Evolutionary conservation across 2,797 vertebrate species (phyloP).

Genomic region (Tenualosa ilisha): DNA sequence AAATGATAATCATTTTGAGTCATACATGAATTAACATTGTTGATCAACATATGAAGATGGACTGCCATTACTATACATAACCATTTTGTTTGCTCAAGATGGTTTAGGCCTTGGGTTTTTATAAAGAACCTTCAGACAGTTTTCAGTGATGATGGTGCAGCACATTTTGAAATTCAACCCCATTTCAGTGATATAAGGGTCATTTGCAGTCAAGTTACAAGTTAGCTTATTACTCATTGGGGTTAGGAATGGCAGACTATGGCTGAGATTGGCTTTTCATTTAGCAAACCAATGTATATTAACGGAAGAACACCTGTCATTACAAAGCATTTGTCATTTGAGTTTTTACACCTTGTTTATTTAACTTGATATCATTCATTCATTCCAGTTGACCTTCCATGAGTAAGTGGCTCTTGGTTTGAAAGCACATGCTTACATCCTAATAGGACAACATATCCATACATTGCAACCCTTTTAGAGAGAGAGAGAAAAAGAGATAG

Average conservation of each 20-base stretch:
- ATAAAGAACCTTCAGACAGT: neutral
- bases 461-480: slow-evolving; percentile 18
- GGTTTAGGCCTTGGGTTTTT: neutral
- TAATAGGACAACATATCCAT: slow-evolving; percentile 6
- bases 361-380: neutral
- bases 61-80: neutral
- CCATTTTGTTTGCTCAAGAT: neutral
- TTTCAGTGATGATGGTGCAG: neutral
- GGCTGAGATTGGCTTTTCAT: too few species aligned
- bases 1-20: neutral
- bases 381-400: neutral
- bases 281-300: neutral
- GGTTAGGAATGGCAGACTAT: neutral
- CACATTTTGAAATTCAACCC: neutral
- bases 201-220: neutral
- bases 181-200: neutral
- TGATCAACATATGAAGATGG: neutral
- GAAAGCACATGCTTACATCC: neutral
- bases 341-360: neutral
- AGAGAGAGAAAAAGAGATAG: slow-evolving; percentile 32
- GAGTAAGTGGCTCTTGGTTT: neutral
- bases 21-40: neutral
- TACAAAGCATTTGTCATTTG: neutral
- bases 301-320: neutral
- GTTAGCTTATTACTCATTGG: neutral